Conservation (phyloP, 2,888 invertebrate species). For the Podotricha telesiphe region DNA sequence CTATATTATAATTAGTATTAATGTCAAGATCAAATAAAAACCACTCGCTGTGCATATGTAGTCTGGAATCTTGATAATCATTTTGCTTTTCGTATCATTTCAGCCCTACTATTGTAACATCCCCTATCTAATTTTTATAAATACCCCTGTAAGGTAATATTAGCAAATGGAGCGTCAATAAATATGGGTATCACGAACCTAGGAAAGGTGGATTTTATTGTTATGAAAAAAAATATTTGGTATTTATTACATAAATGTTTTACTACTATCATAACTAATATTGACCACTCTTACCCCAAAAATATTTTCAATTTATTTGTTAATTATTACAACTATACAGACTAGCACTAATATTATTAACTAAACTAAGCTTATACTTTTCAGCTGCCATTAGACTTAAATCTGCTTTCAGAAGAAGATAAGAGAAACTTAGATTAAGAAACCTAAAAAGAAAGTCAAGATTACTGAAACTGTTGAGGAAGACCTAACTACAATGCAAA, state of each 20-base stretch:
- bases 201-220: conserved; percentile 86
- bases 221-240: too few relatives aligned
- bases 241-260: not conserved
- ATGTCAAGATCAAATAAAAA: too few relatives aligned
- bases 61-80: too few relatives aligned
- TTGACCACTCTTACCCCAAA: too few relatives aligned
- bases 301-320: not conserved
- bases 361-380: too few relatives aligned
- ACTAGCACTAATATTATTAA: too few relatives aligned
- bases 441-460: conserved; percentile 90
- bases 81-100: too few relatives aligned
- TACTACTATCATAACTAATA: not conserved
- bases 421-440: conserved; percentile 88
- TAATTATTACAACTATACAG: too few relatives aligned
- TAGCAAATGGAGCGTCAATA: conserved; percentile 94
- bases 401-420: conserved; percentile 89
- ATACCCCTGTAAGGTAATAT: conserved; percentile 89
- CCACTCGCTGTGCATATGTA: too few relatives aligned
- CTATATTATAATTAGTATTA: too few relatives aligned
- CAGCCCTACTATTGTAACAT: too few relatives aligned
- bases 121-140: too few relatives aligned
- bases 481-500: conserved; percentile 89
- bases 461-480: conserved; percentile 92
- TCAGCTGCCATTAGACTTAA: conserved; percentile 92
- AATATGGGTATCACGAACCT: conserved; percentile 92